Conservation (phyloP, 2,888 invertebrate species). For the Brenthis daphne region DNA sequence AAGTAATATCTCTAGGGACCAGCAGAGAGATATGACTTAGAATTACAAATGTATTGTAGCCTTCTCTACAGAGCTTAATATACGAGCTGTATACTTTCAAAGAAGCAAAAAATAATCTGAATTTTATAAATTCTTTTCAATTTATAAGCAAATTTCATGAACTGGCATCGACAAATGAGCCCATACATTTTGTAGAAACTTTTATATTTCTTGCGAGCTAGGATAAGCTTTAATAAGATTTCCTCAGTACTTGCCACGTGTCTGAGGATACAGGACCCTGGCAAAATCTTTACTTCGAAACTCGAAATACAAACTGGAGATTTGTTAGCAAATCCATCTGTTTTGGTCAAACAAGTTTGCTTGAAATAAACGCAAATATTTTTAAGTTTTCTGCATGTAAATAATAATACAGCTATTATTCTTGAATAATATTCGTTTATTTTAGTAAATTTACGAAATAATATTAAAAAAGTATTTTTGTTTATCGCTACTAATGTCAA, state of each 20-base stretch:
- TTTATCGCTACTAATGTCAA: too few relatives aligned
- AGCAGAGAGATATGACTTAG: constrained; percentile 28
- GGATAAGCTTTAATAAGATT: constrained; percentile 37
- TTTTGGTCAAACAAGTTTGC: constrained; percentile 9
- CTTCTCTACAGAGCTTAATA: constrained; percentile 9
- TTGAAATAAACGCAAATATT: constrained; percentile 4
- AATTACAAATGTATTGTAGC: constrained; percentile 19
- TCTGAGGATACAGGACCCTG: constrained; percentile 20
- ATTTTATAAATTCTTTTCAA: constrained; percentile 28
- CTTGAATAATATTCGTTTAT: background rate
- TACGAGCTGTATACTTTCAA: constrained; percentile 6
- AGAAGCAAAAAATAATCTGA: constrained; percentile 15
- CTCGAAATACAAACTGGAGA: constrained; percentile 16
- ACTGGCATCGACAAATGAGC: constrained; percentile 30
- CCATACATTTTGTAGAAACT: constrained; percentile 31
- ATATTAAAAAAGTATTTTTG: too few relatives aligned
- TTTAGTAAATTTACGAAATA: background rate
- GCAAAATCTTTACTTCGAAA: constrained; percentile 28
- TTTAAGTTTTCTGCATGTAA: background rate
- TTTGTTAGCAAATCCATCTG: constrained; percentile 17
- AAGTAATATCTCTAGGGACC: constrained; percentile 12
- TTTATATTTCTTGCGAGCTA: constrained; percentile 30
- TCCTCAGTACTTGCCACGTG: constrained; percentile 33
- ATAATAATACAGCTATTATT: constrained; percentile 2
- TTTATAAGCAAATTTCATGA: constrained; percentile 24